phyloP scores from a whole-genome alignment of 2,888 invertebrate species.

The Orgyia antiqua region DNA sequence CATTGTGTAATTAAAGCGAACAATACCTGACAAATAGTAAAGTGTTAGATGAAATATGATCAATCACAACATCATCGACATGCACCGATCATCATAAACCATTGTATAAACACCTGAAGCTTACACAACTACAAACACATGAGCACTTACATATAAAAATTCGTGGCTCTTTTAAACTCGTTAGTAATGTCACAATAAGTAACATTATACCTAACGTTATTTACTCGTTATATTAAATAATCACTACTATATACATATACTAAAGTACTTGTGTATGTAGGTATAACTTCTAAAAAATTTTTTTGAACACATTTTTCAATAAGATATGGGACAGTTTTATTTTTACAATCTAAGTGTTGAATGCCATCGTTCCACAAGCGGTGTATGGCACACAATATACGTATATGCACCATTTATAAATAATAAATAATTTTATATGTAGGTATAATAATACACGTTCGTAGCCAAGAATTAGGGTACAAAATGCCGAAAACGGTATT shows the following conservation, averaged over 20 bases:
- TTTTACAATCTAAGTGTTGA: slow-evolving; percentile 37
- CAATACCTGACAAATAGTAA: too few species aligned
- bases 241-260: slow-evolving; percentile 53
- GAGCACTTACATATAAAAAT: slow-evolving; percentile 28
- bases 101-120: slow-evolving; percentile 19
- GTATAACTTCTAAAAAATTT: slow-evolving; percentile 66
- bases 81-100: slow-evolving; percentile 9
- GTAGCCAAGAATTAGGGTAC: too few species aligned
- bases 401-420: slow-evolving; percentile 33
- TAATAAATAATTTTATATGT: slow-evolving; percentile 22
- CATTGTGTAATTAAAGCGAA: too few species aligned
- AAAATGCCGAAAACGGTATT: too few species aligned
- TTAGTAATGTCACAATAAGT: slow-evolving; percentile 35
- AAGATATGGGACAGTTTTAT: slow-evolving; percentile 64
- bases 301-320: slow-evolving; percentile 71
- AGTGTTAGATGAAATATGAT: too few species aligned
- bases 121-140: slow-evolving; percentile 22
- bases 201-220: too few species aligned
- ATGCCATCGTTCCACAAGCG: slow-evolving; percentile 29
- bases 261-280: slow-evolving; percentile 50
- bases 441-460: too few species aligned
- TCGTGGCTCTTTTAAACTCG: slow-evolving; percentile 28
- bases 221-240: slow-evolving; percentile 39
- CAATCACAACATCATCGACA: slow-evolving; percentile 5
- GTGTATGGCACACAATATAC: slow-evolving; percentile 53